Evolutionary conservation across 2,888 invertebrate species (phyloP).

Genomic region (Heteromyza rotundicornis): DNA sequence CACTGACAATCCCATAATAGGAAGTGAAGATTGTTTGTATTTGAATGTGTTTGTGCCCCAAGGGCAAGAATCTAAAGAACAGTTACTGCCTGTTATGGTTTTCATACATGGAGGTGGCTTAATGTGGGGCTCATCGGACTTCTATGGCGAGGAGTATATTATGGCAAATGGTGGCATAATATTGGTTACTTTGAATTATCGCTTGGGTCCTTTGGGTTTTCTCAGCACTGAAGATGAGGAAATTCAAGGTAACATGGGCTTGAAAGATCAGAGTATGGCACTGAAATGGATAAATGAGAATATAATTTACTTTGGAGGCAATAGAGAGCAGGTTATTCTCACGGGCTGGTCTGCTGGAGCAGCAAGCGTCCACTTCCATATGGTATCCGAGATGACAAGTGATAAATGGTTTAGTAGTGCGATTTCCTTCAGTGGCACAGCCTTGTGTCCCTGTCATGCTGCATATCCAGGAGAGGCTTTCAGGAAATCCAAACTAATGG

Average conservation of each 20-base stretch:
- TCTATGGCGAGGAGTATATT: conserved; percentile 67
- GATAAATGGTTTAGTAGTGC: conserved; percentile 42
- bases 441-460: conserved; percentile 32
- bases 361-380: conserved; percentile 75
- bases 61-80: not conserved
- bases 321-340: conserved; percentile 71
- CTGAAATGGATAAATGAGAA: conserved; percentile 73
- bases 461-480: conserved; percentile 16
- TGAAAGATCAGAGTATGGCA: conserved; percentile 76
- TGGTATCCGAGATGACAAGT: conserved; percentile 66
- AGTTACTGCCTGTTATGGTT: conserved; percentile 68
- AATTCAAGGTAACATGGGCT: conserved; percentile 74
- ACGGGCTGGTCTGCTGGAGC: conserved; percentile 76
- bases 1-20: conserved; percentile 44
- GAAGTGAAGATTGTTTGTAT: conserved; percentile 72
- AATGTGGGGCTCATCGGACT: conserved; percentile 68
- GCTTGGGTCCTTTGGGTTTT: conserved; percentile 74
- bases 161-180: conserved; percentile 70
- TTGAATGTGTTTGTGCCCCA: conserved; percentile 68
- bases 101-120: conserved; percentile 74
- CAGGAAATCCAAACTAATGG: conserved; percentile 23
- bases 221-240: conserved; percentile 73
- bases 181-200: conserved; percentile 72
- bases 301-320: conserved; percentile 73
- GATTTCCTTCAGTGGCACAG: conserved; percentile 32